A percentile compares a stretch with the other conserved stretches of the same genome.
These are phyloP conservation scores for Fissipunctia ypsillon DNA, from an alignment of 2,888 invertebrate genomes.

Conservation along the genomic window DNA sequence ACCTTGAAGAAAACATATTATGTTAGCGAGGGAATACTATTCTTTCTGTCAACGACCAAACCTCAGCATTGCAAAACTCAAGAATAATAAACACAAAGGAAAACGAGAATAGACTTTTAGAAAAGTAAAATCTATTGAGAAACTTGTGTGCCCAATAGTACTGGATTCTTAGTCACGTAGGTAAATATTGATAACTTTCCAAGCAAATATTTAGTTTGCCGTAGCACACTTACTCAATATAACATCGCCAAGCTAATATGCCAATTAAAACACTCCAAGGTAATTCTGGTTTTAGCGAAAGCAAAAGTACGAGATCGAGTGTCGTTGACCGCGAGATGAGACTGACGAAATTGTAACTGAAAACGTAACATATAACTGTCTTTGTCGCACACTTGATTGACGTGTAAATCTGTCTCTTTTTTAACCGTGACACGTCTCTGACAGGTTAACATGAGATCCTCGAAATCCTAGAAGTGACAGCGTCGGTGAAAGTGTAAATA, in stretches of 20 bases:
- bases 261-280: conserved; percentile 65
- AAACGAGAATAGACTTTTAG: conserved; percentile 33
- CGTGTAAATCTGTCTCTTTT: conserved; percentile 65
- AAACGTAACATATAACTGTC: conserved; percentile 64
- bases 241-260: conserved; percentile 45
- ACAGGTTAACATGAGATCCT: conserved; percentile 74
- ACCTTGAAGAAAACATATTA: too few species aligned
- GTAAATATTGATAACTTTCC: conserved; percentile 59
- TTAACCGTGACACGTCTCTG: conserved; percentile 66
- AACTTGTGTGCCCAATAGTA: conserved; percentile 49
- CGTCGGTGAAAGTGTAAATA: conserved; percentile 86
- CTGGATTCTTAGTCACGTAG: conserved; percentile 41
- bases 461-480: conserved; percentile 75
- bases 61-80: not conserved
- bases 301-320: conserved; percentile 76
- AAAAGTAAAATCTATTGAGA: conserved; percentile 49
- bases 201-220: conserved; percentile 46
- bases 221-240: conserved; percentile 32
- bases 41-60: not conserved
- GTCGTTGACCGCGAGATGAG: conserved; percentile 78
- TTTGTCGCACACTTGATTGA: conserved; percentile 54
- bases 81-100: conserved; percentile 21
- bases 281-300: conserved; percentile 75
- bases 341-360: conserved; percentile 70
- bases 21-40: too few species aligned